phyloP scores from a whole-genome alignment of 2,888 invertebrate species.

The Drosophila sordidapex region DNA sequence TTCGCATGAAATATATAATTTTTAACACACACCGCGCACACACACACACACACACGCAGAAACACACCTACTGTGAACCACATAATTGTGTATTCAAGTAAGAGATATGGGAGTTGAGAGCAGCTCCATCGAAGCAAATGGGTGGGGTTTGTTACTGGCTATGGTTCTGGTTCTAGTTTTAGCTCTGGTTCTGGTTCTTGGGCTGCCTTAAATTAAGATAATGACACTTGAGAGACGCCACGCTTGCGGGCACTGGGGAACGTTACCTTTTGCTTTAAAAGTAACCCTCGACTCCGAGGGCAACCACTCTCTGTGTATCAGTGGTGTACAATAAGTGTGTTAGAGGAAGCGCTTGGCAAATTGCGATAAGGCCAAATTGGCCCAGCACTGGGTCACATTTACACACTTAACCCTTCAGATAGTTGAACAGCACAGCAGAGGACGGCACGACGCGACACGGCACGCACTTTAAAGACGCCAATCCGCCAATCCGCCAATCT shows the following conservation, averaged over 20 bases:
- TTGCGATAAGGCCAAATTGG: constrained; percentile 70
- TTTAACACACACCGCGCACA: constrained; percentile 40
- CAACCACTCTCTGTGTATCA: constrained; percentile 1
- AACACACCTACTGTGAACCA: constrained; percentile 34
- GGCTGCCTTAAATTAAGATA: constrained; percentile 74
- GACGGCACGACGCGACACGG: constrained; percentile 13
- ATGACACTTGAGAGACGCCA: constrained; percentile 71
- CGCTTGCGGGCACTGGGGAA: constrained; percentile 26
- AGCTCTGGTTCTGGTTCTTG: constrained; percentile 14
- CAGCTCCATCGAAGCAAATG: constrained; percentile 57
- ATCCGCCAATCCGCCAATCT: constrained; percentile 63
- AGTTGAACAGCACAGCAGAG: neutral
- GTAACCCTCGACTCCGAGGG: constrained; percentile 15
- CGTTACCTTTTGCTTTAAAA: constrained; percentile 44
- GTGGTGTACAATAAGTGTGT: constrained; percentile 26
- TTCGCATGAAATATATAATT: constrained; percentile 74
- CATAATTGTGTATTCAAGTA: constrained; percentile 79
- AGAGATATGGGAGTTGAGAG: constrained; percentile 73
- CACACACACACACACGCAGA: constrained; percentile 17
- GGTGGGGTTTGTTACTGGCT: constrained; percentile 8
- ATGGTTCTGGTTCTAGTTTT: constrained; percentile 5
- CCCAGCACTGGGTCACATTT: constrained; percentile 53
- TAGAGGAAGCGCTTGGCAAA: constrained; percentile 67
- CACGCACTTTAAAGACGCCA: constrained; percentile 74
- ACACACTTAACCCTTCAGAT: constrained; percentile 62